These are phyloP conservation scores for Zootoca vivipara DNA, from an alignment of 2,113 vertebrate species.

Conservation along the genomic window DNA sequence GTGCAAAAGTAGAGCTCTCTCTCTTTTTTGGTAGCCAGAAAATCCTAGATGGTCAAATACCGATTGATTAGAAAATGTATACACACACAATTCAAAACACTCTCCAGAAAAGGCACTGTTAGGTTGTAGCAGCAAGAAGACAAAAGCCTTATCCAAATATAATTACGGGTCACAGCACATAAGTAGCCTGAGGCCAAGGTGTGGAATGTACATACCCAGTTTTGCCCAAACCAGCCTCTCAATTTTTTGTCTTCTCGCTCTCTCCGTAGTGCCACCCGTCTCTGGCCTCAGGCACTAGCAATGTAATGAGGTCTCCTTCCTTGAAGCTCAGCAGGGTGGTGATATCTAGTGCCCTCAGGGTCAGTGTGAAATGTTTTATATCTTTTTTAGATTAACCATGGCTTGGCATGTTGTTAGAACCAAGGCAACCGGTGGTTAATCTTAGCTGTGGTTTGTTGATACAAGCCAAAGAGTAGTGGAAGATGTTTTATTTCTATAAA, in stretches of 20 bases:
- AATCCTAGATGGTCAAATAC: constrained; percentile 1
- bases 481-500: neutral
- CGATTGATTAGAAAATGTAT: neutral
- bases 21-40: constrained; percentile 12
- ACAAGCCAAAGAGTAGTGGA: neutral
- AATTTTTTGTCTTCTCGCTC: constrained; percentile 93
- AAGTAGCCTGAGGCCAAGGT: neutral
- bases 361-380: neutral
- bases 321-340: constrained; percentile 96
- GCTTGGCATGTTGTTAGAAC: neutral
- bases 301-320: constrained; percentile 91
- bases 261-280: constrained; percentile 98
- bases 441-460: neutral
- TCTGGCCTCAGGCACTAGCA: constrained; percentile 95
- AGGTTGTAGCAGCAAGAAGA: neutral
- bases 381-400: neutral
- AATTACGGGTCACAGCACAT: neutral
- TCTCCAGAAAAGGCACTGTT: neutral
- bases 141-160: neutral
- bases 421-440: neutral
- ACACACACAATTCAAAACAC: no score
- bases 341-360: constrained; percentile 29
- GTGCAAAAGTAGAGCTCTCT: neutral
- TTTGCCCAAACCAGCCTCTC: no score
- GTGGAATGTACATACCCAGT: neutral